A percentile compares a stretch with the other conserved stretches of the same genome.
phyloP scores from a whole-genome alignment of 2,797 vertebrate species.

The Heliangelus exortis region DNA sequence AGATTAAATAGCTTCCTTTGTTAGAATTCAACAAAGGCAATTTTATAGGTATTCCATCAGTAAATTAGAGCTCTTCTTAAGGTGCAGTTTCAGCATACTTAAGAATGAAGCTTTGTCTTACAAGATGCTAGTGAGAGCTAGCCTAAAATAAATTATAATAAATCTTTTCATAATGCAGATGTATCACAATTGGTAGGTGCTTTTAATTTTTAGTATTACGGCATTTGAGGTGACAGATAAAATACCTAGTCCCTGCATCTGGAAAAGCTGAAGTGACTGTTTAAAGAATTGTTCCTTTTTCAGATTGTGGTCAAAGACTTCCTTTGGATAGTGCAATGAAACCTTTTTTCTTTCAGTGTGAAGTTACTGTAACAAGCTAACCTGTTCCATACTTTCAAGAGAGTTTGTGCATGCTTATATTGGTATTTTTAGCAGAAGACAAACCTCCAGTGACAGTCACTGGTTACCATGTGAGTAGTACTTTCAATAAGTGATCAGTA shows the following conservation, averaged over 20 bases:
- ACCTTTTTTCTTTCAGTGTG: not conserved
- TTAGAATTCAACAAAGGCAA: not conserved
- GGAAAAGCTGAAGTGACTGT: not conserved
- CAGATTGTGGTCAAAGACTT: not conserved
- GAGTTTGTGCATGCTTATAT: not conserved
- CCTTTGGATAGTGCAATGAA: not conserved
- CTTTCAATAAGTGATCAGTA: not conserved
- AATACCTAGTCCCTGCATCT: not conserved
- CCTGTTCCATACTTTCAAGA: not conserved
- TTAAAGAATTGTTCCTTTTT: not conserved
- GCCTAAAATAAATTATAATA: not conserved
- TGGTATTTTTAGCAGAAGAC: not conserved
- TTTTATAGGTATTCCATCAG: not conserved
- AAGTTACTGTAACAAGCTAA: not conserved
- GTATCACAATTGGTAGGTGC: not conserved
- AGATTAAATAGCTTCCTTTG: not conserved
- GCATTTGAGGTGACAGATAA: not conserved
- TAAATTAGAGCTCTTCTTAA: not conserved
- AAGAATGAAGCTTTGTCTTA: not conserved
- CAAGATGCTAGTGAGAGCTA: not conserved
- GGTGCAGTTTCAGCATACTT: not conserved
- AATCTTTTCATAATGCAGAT: not conserved
- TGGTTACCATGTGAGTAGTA: not conserved
- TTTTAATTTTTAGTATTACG: not conserved
- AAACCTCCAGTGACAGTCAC: not conserved